Conservation (phyloP, 2,113 vertebrate genomes). For the Tyto alba region DNA sequence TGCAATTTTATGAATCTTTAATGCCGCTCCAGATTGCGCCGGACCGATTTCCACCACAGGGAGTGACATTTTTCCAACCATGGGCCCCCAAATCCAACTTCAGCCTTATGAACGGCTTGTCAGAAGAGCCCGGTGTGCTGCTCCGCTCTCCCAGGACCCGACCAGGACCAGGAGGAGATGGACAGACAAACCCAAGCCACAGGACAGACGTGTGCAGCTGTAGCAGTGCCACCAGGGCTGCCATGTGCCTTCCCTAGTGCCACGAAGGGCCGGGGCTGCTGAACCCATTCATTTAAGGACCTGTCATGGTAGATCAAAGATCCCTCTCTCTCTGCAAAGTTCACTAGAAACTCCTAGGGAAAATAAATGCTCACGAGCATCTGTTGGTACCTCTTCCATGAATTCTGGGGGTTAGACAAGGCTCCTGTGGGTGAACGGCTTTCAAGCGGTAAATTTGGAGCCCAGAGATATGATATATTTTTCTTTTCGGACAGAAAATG, state of each 20-base stretch:
- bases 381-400: not conserved
- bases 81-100: not conserved
- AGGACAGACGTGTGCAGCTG: not conserved
- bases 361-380: not conserved
- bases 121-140: not conserved
- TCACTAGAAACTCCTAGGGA: not conserved
- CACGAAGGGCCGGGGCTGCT: not conserved
- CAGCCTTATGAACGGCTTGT: not conserved
- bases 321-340: not conserved
- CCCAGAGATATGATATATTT: no score
- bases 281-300: not conserved
- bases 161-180: not conserved
- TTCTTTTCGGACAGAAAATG: not conserved
- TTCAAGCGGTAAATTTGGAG: not conserved
- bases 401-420: not conserved
- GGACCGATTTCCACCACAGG: not conserved
- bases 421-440: not conserved
- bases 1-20: not conserved
- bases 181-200: not conserved
- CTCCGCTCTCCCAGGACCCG: not conserved
- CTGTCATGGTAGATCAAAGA: not conserved
- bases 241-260: not conserved
- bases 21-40: accelerated
- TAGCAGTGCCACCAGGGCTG: not conserved
- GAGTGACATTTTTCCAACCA: not conserved